Evolutionary conservation across 2,888 invertebrate genomes (phyloP).

Genomic region (Dryocosmus kuriphilus): DNA sequence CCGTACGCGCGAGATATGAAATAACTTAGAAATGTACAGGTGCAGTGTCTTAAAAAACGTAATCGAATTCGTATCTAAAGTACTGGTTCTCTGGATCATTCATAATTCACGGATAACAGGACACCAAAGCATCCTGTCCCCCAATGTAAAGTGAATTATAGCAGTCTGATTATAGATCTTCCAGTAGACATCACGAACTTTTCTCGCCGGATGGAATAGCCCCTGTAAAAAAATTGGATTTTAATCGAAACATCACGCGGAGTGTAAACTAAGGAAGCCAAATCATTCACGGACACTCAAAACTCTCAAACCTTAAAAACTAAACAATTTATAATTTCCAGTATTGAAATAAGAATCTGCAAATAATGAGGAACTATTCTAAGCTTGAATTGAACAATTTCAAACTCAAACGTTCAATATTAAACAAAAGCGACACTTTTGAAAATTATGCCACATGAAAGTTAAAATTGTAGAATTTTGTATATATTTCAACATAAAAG

Average conservation of each 20-base stretch:
- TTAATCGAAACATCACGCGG: slow-evolving; percentile 10
- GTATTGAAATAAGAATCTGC: too few relatives aligned
- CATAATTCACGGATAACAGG: slow-evolving; percentile 97
- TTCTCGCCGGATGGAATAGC: slow-evolving; percentile 98
- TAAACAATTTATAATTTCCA: too few relatives aligned
- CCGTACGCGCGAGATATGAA: not conserved
- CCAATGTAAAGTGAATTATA: slow-evolving; percentile 99
- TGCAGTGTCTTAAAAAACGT: slow-evolving; percentile 84
- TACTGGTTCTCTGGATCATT: slow-evolving; percentile 97
- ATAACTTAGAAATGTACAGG: slow-evolving; percentile 30
- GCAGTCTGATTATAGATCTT: too few relatives aligned
- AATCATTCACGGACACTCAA: too few relatives aligned
- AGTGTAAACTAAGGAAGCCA: too few relatives aligned
- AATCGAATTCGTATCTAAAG: slow-evolving; percentile 95
- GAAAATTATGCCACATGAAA: too few relatives aligned
- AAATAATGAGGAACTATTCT: too few relatives aligned
- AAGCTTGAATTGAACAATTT: too few relatives aligned
- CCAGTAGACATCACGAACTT: slow-evolving; percentile 99
- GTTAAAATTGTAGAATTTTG: too few relatives aligned
- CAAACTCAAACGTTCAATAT: too few relatives aligned
- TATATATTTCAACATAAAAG: not conserved
- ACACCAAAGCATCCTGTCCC: slow-evolving; percentile 98
- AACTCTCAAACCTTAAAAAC: too few relatives aligned
- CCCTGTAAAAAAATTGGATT: slow-evolving; percentile 83
- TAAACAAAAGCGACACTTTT: too few relatives aligned